Evolutionary conservation across 2,113 vertebrate genomes (phyloP).

Genomic region (Pterocles orientalis): DNA sequence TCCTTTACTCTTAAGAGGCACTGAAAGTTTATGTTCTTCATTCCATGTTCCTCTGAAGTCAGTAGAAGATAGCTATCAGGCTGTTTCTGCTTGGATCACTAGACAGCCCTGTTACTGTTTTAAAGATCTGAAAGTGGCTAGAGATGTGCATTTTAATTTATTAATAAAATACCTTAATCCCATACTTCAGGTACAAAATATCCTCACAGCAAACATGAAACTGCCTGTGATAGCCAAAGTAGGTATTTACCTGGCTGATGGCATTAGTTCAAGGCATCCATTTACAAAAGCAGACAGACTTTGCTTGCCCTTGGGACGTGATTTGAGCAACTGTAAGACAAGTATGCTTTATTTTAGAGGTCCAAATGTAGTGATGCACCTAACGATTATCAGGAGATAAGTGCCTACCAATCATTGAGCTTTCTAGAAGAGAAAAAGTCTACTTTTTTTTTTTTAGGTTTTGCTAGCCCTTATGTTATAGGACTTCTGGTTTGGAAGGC

Average conservation of each 20-base stretch:
- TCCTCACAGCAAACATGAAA: accelerated
- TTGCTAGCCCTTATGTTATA: background rate
- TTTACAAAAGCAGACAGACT: background rate
- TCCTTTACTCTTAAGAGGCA: background rate
- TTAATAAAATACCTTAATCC: background rate
- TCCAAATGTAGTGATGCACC: background rate
- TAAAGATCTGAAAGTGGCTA: background rate
- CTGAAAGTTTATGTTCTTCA: background rate
- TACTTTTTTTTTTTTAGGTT: background rate
- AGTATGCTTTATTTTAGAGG: background rate
- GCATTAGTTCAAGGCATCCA: background rate
- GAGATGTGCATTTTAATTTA: background rate
- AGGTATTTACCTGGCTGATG: background rate
- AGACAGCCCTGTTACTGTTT: background rate
- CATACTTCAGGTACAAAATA: background rate
- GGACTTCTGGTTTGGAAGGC: background rate
- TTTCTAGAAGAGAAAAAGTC: background rate
- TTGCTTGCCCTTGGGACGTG: background rate
- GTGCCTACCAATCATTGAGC: background rate
- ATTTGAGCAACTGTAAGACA: background rate
- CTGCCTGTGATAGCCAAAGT: background rate
- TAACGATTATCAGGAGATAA: background rate
- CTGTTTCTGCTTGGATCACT: background rate
- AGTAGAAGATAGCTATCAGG: background rate
- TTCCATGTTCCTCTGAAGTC: background rate